Evolutionary conservation across 2,113 vertebrate species (phyloP), one percentile per base, ranked within the genome.

Genomic region (Phylloscopus trochiloides): DNA sequence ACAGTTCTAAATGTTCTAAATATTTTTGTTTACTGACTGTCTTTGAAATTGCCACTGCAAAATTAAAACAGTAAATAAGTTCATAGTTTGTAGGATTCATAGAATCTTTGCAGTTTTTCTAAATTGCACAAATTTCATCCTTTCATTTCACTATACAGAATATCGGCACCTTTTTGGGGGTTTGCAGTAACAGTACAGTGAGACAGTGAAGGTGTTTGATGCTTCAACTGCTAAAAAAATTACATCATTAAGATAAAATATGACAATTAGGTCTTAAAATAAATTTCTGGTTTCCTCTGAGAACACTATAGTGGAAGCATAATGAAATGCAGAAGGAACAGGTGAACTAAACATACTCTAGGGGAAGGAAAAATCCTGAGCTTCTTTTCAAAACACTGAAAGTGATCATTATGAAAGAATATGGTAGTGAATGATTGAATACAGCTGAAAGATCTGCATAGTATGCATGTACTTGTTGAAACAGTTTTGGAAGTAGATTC

Each of bases 321-420:
- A 1, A 2, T 54, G 36, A 74, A 91, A 65, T 21, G 4, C n/a
- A 63, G 42, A 47, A 92, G 29, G 20, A 77, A 18, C 24, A 48
- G 12, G 6, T 51, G 31, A 77, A 50, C 7, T 84, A 18, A 74
- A 47, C 3, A 8, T 42, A 17, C 24, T 52, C 14, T n/a, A 15
- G 7, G 1, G 26, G 5, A 20, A 16, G 22, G 14, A 7, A 21
- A 17, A 62, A 20, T 4, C 2, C 6, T 68, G 22, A 6, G 3
- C 28, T 75, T 66, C 10, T 76, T 77, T 67, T 38, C 17, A 54
- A 47, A 50, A 74, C 51, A 9, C 10, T 73, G 24, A 24, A 78
- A 48, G 11, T 45, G 12, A 14, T 79, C 7, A 3, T 48, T 72
- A 3, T 34, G 22, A 73, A 74, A 17, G 11, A 55, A 28, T 59